Evolutionary conservation across 2,888 invertebrate genomes (phyloP).

Genomic region (Mythimna loreyi): DNA sequence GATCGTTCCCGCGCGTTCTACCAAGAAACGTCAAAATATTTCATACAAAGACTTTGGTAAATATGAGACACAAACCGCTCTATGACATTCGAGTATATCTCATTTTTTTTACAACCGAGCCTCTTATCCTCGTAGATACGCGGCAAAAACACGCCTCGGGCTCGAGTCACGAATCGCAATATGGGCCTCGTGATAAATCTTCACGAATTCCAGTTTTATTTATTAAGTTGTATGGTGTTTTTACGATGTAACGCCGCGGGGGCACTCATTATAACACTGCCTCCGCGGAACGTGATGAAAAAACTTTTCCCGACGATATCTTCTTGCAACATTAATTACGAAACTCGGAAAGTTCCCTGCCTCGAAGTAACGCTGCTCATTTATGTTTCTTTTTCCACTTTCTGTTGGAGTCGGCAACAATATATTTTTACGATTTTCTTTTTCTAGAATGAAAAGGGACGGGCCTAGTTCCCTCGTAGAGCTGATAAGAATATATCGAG

Average conservation of each 20-base stretch:
- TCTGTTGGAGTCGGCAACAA: slow-evolving; percentile 68
- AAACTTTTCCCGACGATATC: slow-evolving; percentile 88
- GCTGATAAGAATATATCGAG: slow-evolving; percentile 87
- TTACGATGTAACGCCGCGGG: slow-evolving; percentile 87
- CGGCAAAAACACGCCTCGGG: slow-evolving; percentile 80
- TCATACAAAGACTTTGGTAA: slow-evolving; percentile 79
- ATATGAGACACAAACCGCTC: slow-evolving; percentile 78
- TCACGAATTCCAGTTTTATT: slow-evolving; percentile 88
- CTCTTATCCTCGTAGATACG: slow-evolving; percentile 73
- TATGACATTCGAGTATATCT: slow-evolving; percentile 76
- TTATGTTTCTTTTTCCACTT: slow-evolving; percentile 77
- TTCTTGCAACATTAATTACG: slow-evolving; percentile 89
- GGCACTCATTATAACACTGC: slow-evolving; percentile 85
- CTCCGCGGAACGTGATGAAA: slow-evolving; percentile 85
- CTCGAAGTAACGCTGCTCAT: slow-evolving; percentile 68
- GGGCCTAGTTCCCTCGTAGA: slow-evolving; percentile 73
- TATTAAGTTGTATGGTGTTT: slow-evolving; percentile 90
- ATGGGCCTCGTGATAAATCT: slow-evolving; percentile 87
- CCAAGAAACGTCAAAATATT: slow-evolving; percentile 89
- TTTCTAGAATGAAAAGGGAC: slow-evolving; percentile 77
- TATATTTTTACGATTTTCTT: slow-evolving; percentile 84
- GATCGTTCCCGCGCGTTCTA: slow-evolving; percentile 73
- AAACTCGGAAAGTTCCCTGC: slow-evolving; percentile 79
- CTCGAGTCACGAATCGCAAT: slow-evolving; percentile 84
- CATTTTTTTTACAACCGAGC: slow-evolving; percentile 79